Conservation (phyloP, 2,888 invertebrate species). For the Creontiades dilutus region DNA sequence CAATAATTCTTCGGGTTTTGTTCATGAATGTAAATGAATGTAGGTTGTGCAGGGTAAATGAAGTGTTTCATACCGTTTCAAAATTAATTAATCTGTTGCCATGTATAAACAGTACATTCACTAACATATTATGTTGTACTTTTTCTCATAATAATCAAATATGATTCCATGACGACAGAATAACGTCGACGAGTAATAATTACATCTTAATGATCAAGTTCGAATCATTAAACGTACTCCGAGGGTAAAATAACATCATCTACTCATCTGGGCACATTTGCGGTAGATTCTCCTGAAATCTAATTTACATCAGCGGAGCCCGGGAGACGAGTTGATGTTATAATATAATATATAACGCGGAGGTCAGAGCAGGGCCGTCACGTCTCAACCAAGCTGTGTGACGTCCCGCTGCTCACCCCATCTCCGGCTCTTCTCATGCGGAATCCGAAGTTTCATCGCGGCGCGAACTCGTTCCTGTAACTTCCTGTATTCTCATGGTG, state of each 20-base stretch:
- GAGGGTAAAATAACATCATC: no score
- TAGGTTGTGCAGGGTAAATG: no score
- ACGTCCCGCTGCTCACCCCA: not conserved
- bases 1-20: no score
- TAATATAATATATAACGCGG: not conserved
- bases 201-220: not conserved
- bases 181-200: no score
- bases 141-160: no score
- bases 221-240: not conserved
- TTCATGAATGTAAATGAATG: no score
- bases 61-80: no score
- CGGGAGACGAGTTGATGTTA: not conserved
- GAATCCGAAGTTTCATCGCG: conserved; percentile 18
- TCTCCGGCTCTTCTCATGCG: conserved; percentile 25
- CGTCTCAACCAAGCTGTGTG: conserved; percentile 19
- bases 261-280: not conserved
- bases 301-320: not conserved
- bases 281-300: conserved; percentile 5
- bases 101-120: no score
- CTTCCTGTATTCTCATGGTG: not conserved
- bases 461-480: not conserved
- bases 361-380: not conserved
- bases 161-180: no score
- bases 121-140: no score
- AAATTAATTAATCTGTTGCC: no score